Base-by-base conservation (phyloP, 2,888 invertebrate species). In the Antheraea assamensis region DNA sequence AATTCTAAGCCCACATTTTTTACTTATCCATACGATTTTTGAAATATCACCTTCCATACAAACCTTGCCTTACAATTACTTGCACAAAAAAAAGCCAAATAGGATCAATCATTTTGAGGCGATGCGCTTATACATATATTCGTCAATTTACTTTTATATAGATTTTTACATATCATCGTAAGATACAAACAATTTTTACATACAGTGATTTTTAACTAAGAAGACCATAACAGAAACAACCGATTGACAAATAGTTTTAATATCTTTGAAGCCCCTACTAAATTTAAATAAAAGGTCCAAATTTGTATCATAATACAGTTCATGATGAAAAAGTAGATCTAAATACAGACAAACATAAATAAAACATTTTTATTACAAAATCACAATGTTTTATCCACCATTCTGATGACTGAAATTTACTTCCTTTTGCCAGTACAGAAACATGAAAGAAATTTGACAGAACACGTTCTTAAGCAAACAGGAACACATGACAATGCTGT, bases 401-500 rank as follows among this genome's bases (percentile, higher is more conserved):
- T 79, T 83, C 78, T 78, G 74, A 30, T 15, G 27, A 64, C 73
- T 19, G 8, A 24, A 55, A 55, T 17, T 73, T 72, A 72, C 77
- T 76, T 76, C 52, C 74, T 75, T 78, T 79, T 79, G 74, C 76
- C 76, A 64, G 71, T 61, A 78, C 85, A 83, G 0, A 79, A 72
- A 76, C 87, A 88, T 5, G 73, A 71, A n/a, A 77, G n/a, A 64
- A 81, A 21, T 76, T 82, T 78, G 21, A 73, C 58, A 42, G 75
- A 71, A 35, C 78, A 61, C 49, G 66, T 17, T 75, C 73, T 80
- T 5, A 78, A 21, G 52, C 82, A 78, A 17, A 82, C 75, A 13
- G 88, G 88, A 0, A 82, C 61, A 74, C 89, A 90, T 0, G 88
- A 82, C 7, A 90, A 70, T 0, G 84, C 4, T 3, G 86, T 71